Base-by-base conservation (phyloP, 2,888 invertebrate genomes). In the Melangyna quadrimaculata region DNA sequence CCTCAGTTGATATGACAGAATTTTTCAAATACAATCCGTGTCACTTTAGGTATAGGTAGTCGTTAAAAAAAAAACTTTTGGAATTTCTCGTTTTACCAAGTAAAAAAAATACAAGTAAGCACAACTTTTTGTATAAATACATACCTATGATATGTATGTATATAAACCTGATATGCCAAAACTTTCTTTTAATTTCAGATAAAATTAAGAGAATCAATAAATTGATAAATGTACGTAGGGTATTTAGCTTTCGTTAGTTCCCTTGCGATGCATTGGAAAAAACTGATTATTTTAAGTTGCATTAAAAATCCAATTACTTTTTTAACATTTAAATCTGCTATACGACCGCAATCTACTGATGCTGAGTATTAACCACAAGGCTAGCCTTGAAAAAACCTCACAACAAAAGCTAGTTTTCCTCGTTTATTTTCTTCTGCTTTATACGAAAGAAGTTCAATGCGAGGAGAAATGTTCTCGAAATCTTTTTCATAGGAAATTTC, bases 1-100 rank as follows among this genome's bases (percentile, higher is more conserved):
- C 45, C 65, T 45, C 45, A 65, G 65, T 29, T 29, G 12, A 45
- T 63, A 65, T 45, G 29, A 24, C 45, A 45, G 32, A 29, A 45
- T 32, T 45, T 65, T 12, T 19, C 6, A 65, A 14, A 29, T 6
- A 43, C 27, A 43, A 2, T 59, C 35, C 22, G 29, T 1, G 22
- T 37, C 29, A 35, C 8, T 8, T n/a, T 22, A 1, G 19, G 22
- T 37, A 8, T 22, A 6, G 12, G 12, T 12, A 12, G 7, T 10
- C 0, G 9, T 14, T 45, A 2, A 19, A 19, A 10, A 10, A 19
- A 10, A 43, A 8, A 1, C 8, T 43, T 37, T 14, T 37, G 3
- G 27, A 27, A 6, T 27, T 27, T 3, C 3, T n/a, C n/a, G n/a
- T n/a, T n/a, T n/a, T n/a, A n/a, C n/a, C n/a, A n/a, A n/a, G n/a